Evolutionary conservation across 2,888 invertebrate genomes (phyloP).

Genomic region (Bembecia ichneumoniformis): DNA sequence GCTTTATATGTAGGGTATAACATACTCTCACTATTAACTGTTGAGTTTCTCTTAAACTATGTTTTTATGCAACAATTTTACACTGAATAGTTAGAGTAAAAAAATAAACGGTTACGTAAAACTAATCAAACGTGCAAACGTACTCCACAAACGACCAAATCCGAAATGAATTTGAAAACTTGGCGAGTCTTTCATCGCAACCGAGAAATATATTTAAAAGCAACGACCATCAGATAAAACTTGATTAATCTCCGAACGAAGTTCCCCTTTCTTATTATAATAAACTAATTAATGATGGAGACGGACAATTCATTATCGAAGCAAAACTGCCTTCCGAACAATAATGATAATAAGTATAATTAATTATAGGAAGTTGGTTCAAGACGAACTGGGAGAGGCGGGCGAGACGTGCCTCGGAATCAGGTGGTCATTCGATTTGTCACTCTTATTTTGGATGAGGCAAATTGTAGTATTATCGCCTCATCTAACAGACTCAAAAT

Average conservation of each 20-base stretch:
- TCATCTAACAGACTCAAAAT: too few relatives aligned
- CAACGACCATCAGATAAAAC: constrained; percentile 61
- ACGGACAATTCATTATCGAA: constrained; percentile 71
- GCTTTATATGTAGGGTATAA: too few relatives aligned
- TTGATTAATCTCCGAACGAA: constrained; percentile 65
- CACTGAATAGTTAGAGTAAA: too few relatives aligned
- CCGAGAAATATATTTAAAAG: constrained; percentile 31
- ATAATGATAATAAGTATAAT: constrained; percentile 73
- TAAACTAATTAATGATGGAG: constrained; percentile 72
- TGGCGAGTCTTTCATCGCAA: constrained; percentile 7
- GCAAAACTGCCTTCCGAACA: constrained; percentile 72
- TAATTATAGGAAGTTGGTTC: constrained; percentile 71
- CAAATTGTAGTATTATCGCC: constrained; percentile 7
- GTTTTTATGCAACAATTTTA: too few relatives aligned
- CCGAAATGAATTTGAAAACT: background rate
- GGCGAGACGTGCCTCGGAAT: constrained; percentile 24
- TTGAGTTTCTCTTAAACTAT: too few relatives aligned
- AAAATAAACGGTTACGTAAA: too few relatives aligned
- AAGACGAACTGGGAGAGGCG: constrained; percentile 54
- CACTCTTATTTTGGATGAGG: constrained; percentile 25
- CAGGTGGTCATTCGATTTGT: background rate
- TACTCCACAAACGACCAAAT: background rate
- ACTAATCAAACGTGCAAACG: too few relatives aligned
- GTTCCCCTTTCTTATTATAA: constrained; percentile 67
- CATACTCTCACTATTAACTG: too few relatives aligned